Percentiles rank a stretch among this genome's conserved stretches.
These are phyloP conservation scores for Erpetoichthys calabaricus DNA, from an alignment of 2,797 vertebrate species.

Conservation along the genomic window DNA sequence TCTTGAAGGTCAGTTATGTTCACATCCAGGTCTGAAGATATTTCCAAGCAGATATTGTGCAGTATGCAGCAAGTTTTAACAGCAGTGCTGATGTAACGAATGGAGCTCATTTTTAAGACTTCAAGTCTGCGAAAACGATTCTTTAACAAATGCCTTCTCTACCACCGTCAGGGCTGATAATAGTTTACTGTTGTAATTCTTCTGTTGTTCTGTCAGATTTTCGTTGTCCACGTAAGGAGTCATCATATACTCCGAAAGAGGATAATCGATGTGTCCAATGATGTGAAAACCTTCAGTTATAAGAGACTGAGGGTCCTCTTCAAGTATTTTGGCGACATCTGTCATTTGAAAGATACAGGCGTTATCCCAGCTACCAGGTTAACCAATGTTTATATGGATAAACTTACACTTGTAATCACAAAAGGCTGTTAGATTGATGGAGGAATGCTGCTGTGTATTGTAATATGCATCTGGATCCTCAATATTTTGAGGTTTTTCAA, in stretches of 20 bases:
- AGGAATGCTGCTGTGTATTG: not conserved
- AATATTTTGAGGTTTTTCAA: not conserved
- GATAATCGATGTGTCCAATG: not conserved
- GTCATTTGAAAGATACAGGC: not conserved
- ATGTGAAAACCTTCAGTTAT: not conserved
- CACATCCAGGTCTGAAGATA: not conserved
- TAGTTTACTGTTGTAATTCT: not conserved
- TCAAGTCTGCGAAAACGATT: not conserved
- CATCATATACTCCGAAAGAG: not conserved
- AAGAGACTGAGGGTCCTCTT: not conserved
- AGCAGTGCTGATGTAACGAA: not conserved
- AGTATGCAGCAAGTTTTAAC: not conserved
- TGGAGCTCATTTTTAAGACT: not conserved
- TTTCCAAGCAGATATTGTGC: conserved; percentile 2
- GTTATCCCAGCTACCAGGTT: not conserved
- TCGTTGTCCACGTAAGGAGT: too few species aligned
- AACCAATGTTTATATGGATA: not conserved
- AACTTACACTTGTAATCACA: not conserved
- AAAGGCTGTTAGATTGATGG: not conserved
- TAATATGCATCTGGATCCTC: not conserved
- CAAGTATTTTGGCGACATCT: not conserved
- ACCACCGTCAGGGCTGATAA: not conserved
- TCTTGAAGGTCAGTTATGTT: not conserved
- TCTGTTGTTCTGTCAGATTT: not conserved
- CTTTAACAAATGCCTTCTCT: not conserved